Evolutionary conservation across 2,888 invertebrate species (phyloP), one percentile per base, ranked within the genome.

Genomic region (Leucophenga montana): DNA sequence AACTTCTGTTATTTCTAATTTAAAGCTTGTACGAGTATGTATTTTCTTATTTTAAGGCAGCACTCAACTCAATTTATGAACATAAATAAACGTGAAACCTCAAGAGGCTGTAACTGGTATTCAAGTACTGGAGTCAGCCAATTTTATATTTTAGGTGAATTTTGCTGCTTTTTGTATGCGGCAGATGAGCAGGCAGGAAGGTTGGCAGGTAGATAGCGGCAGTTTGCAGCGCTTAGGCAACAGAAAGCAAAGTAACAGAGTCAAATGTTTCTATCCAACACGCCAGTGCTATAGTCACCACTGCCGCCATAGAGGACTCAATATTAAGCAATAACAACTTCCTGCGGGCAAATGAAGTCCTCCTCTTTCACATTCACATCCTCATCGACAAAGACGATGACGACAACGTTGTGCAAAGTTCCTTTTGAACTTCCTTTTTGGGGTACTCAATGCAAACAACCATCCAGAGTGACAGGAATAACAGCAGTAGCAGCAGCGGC

Each of bases 241-340:
- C n/a, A 57, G 14, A 18, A 27, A 64, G 48, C 18, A 22, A 64
- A 64, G 48, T 48, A n/a, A 6, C 50, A 50, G 13, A 6, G n/a
- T 16, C 16, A 50, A 50, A n/a, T 6, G 27, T 27, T 27, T 4
- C 27, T 27, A 27, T 3, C 18, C 6, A 39, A 39, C n/a, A n/a
- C 4, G 50, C 50, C n/a, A 8, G 3, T 2, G 50, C 50, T 50
- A 18, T 16, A 16, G 50, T 50, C 18, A 18, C 50, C 18, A 71
- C 33, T 44, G 70, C 11, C 48, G 14, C 20, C 14, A 22, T 6
- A 39, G 72, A 68, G 68, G 68, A 71, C 79, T 82, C 84, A 75
- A 84, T 82, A 82, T 82, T 79, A 82, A 82, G 81, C 76, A 82
- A 82, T 84, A 84, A 82, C 79, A 84, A 77, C 74, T 75, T 74